A percentile compares a stretch with the other conserved stretches of the same genome.
phyloP scores from a whole-genome alignment of 1,140 invertebrate genomes.

The Trachelipus rathkii region DNA sequence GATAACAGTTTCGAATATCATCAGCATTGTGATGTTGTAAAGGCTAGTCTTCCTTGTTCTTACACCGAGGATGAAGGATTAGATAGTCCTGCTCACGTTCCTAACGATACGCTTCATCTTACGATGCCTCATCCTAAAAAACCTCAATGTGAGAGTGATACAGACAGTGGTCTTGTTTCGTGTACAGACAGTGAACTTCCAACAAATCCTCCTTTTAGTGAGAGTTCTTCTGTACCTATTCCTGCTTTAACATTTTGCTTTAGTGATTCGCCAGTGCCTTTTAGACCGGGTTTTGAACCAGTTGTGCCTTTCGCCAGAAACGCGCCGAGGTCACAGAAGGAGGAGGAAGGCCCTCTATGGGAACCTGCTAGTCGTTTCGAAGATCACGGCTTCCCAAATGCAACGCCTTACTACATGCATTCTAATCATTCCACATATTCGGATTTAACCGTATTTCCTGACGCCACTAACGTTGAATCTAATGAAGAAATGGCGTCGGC shows the following conservation, averaged over 20 bases:
- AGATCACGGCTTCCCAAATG: background rate
- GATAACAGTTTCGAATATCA: slow-evolving; percentile 6
- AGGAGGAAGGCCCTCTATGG: background rate
- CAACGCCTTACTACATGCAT: background rate
- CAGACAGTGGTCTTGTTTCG: slow-evolving; percentile 25
- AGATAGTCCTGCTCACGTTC: background rate
- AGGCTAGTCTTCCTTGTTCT: slow-evolving; percentile 17
- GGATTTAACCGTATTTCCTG: background rate
- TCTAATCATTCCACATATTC: background rate
- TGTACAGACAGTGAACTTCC: slow-evolving; percentile 25
- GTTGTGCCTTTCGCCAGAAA: background rate
- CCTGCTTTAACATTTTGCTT: background rate
- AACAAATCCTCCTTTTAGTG: background rate
- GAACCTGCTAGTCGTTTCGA: background rate
- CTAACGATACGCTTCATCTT: background rate
- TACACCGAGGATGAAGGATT: background rate
- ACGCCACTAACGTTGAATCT: background rate
- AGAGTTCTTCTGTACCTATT: background rate
- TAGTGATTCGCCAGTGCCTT: slow-evolving; percentile 3
- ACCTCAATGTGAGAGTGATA: slow-evolving; percentile 18
- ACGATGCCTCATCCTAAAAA: background rate
- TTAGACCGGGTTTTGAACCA: background rate
- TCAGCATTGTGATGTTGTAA: slow-evolving; percentile 5
- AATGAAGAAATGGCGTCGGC: background rate
- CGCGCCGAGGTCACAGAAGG: background rate